Evolutionary conservation across 2,888 invertebrate species (phyloP).

Genomic region (Euplagia quadripunctaria): DNA sequence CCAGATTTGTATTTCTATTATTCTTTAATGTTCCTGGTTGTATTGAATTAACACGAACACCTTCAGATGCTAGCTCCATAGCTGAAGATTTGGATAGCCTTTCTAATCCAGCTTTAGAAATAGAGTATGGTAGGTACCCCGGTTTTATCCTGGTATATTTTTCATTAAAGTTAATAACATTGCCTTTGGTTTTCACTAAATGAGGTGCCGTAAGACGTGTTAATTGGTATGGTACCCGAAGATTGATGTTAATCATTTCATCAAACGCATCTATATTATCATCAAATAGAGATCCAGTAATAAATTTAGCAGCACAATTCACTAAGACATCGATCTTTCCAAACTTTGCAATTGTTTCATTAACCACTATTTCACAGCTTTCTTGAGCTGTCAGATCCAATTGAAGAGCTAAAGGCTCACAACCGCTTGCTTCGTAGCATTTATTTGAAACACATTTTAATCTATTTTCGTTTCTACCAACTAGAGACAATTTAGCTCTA

Average conservation of each 20-base stretch:
- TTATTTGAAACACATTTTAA: conserved; percentile 57
- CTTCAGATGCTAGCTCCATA: conserved; percentile 58
- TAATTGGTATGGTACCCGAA: conserved; percentile 91
- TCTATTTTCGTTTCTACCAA: conserved; percentile 68
- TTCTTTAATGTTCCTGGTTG: conserved; percentile 62
- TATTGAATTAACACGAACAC: conserved; percentile 63
- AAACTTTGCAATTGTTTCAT: conserved; percentile 89
- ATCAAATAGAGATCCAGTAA: conserved; percentile 92
- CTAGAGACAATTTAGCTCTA: conserved; percentile 64
- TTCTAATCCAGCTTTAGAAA: conserved; percentile 62
- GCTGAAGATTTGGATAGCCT: conserved; percentile 63
- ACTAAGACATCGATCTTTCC: conserved; percentile 91
- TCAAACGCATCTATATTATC: conserved; percentile 93
- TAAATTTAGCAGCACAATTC: conserved; percentile 92
- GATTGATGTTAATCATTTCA: conserved; percentile 93
- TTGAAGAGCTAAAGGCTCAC: conserved; percentile 70
- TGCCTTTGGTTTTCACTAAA: conserved; percentile 91
- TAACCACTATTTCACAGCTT: conserved; percentile 89
- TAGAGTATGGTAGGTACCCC: conserved; percentile 59
- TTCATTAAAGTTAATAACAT: conserved; percentile 95
- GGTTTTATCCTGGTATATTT: conserved; percentile 86
- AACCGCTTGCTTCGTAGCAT: conserved; percentile 56
- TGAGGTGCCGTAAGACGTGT: conserved; percentile 94
- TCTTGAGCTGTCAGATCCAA: conserved; percentile 89
- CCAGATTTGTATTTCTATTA: conserved; percentile 56